These are phyloP conservation scores for Pristionchus exspectatus DNA, from an alignment of 2,888 invertebrate species.

Conservation along the genomic window DNA sequence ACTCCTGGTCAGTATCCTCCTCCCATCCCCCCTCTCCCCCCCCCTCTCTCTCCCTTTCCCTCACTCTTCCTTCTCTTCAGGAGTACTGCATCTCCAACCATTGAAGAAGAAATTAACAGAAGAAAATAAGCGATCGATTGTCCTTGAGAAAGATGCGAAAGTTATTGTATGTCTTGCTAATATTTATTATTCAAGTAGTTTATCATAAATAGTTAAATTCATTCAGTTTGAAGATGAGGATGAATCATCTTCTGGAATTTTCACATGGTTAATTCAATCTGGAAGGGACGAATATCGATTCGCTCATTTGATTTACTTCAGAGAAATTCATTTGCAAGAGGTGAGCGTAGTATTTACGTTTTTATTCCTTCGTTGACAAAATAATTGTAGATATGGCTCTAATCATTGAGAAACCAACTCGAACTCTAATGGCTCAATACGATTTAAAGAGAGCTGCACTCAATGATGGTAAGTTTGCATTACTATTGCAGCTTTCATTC, in stretches of 20 bases:
- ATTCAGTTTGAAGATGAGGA: no score
- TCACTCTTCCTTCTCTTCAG: background rate
- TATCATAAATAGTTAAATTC: no score
- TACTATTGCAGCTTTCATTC: no score
- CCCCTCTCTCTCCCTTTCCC: no score
- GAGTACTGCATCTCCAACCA: conserved; percentile 32
- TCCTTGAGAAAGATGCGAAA: conserved; percentile 12
- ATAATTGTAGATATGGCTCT: no score
- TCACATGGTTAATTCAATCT: conserved; percentile 4
- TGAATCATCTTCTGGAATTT: background rate
- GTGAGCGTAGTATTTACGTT: background rate
- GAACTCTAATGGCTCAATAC: no score
- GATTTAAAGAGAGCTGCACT: no score
- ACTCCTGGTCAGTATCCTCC: conserved; percentile 9
- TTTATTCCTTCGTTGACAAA: no score
- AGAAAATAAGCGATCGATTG: background rate
- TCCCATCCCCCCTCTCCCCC: no score
- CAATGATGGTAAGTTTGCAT: no score
- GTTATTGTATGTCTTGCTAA: background rate
- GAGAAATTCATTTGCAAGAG: conserved; percentile 45
- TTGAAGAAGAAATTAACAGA: conserved; percentile 6
- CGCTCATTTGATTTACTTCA: conserved; percentile 44
- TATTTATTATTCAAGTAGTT: no score
- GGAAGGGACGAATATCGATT: conserved; percentile 5
- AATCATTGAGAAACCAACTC: no score